Evolutionary conservation across 2,797 vertebrate species (phyloP), one percentile per base, ranked within the genome.

Genomic region (Sylvia borin): DNA sequence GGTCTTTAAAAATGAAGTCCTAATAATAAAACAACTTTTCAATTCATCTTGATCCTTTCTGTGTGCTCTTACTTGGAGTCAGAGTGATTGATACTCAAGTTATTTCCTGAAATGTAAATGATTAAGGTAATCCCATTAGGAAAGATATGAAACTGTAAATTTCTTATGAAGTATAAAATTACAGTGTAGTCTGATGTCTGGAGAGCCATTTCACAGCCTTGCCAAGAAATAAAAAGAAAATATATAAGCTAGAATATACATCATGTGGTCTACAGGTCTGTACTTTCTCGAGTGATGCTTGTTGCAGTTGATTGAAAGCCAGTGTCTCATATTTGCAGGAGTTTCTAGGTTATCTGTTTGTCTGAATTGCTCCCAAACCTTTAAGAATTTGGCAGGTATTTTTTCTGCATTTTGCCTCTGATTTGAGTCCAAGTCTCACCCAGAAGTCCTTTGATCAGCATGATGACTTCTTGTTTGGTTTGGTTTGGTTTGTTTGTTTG

Each of bases 81-180:
- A 95, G 92, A 50, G 74, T 96, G 91, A 92, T 91, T 96, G 82
- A 86, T 93, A 43, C 54, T 71, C 36, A 66, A 95, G 58, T 95
- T 96, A 95, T 90, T 95, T 96, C 85, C 93, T 97, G 87, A 76
- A 97, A 97, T 84, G 83, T 94, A 96, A 97, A 96, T 96, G 87
- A 97, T 92, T 96, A 87, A 83, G 79, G 88, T 96, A 97, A 94
- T 97, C 24, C 62, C 74, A 96, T 94, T 97, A 95, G 85, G 64
- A 97, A 96, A 93, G 90, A 93, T 80, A 93, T 92, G 97, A 96
- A 78, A 96, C 40, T 67, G 55, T 95, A 94, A 95, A 97, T 95
- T 97, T 97, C 95, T 97, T 95, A 97, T 97, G 93, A 97, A 94
- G 92, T 93, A 95, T 91, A 95, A 97, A 97, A 94, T 90, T 94